Conservation (phyloP, 2,797 vertebrate genomes). For the Malacoraja senta region DNA sequence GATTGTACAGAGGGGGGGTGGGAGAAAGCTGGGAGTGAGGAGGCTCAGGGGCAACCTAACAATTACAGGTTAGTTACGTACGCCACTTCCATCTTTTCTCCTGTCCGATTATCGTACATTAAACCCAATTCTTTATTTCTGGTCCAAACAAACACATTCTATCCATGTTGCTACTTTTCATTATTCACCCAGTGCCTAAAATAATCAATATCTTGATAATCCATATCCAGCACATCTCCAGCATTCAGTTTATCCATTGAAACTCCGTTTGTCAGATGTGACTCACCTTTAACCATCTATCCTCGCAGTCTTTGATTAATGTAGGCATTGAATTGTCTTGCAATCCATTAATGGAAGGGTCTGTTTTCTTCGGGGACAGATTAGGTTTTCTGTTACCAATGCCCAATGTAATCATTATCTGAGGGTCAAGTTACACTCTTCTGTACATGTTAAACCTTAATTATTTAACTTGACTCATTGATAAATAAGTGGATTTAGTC, state of each 20-base stretch:
- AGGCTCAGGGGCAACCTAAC: too few relatives aligned
- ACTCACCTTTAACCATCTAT: background rate
- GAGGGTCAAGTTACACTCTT: background rate
- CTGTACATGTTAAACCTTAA: background rate
- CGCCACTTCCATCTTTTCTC: background rate
- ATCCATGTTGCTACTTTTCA: background rate
- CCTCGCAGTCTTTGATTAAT: background rate
- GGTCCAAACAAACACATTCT: background rate
- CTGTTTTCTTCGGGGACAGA: background rate
- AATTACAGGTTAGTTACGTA: background rate
- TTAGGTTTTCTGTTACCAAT: background rate
- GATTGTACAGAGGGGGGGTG: too few relatives aligned
- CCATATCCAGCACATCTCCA: background rate
- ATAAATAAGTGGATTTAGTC: background rate
- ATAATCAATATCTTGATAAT: background rate
- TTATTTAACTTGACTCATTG: background rate
- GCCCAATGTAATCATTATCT: background rate
- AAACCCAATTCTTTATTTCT: background rate
- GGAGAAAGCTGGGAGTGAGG: too few relatives aligned
- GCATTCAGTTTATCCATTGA: background rate
- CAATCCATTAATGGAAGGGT: background rate
- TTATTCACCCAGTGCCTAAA: background rate
- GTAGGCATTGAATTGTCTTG: background rate
- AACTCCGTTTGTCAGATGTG: background rate
- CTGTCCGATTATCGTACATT: background rate